Conservation (phyloP, 2,888 invertebrate genomes). For the Tuta absoluta region DNA sequence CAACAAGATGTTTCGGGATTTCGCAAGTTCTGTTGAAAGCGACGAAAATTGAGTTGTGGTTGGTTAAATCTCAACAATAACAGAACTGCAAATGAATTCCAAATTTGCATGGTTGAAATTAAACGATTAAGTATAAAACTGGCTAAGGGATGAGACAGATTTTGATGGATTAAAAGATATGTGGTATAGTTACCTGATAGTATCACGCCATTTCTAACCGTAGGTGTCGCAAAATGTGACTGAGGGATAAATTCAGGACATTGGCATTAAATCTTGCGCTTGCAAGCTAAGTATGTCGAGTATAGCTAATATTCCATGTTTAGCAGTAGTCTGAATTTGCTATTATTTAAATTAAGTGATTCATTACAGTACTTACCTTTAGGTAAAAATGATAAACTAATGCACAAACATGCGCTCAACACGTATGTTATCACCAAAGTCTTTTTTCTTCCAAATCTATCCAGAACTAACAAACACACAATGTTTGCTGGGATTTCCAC, state of each 20-base stretch:
- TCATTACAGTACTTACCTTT: slow-evolving; percentile 76
- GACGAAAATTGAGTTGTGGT: slow-evolving; percentile 23
- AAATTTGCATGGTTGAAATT: slow-evolving; percentile 1
- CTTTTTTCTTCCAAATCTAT: slow-evolving; percentile 83
- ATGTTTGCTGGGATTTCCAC: slow-evolving; percentile 89
- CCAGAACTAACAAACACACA: slow-evolving; percentile 82
- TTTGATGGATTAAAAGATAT: background rate
- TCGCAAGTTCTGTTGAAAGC: slow-evolving; percentile 33
- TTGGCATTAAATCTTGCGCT: too few species aligned
- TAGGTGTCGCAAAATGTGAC: too few species aligned
- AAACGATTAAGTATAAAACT: slow-evolving; percentile 3
- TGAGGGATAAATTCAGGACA: too few species aligned
- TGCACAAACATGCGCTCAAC: slow-evolving; percentile 83
- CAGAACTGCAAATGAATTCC: slow-evolving; percentile 3
- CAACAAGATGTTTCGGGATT: slow-evolving; percentile 37
- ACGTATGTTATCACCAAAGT: slow-evolving; percentile 83
- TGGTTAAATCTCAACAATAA: slow-evolving; percentile 13
- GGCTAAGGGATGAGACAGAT: background rate
- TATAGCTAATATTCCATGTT: too few species aligned
- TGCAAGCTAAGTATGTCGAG: too few species aligned
- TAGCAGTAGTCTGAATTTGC: background rate
- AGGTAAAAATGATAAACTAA: slow-evolving; percentile 82
- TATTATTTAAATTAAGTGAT: too few species aligned
- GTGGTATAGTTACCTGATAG: too few species aligned
- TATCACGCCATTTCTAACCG: too few species aligned